Conservation (phyloP, 2,888 invertebrate species). For the Strigamia maritima region DNA sequence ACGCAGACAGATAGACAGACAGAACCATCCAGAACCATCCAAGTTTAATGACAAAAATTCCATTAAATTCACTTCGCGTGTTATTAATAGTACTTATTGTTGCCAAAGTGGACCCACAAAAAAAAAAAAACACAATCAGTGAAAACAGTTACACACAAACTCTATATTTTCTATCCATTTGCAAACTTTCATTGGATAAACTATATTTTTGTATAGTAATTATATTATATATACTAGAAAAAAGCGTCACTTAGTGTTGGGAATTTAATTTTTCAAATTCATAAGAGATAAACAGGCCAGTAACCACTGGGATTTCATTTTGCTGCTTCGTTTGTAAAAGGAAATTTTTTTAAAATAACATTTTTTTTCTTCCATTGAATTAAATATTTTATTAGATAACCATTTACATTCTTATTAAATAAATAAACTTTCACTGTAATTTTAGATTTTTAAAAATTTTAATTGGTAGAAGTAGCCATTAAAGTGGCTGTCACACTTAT, state of each 20-base stretch:
- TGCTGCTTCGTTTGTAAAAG: no score
- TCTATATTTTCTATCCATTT: no score
- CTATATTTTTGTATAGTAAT: not conserved
- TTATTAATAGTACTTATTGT: constrained; percentile 1
- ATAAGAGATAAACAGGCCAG: no score
- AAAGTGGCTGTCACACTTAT: constrained; percentile 31
- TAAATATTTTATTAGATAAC: no score
- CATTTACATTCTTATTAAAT: not conserved
- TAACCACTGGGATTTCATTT: no score
- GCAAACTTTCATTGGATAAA: no score
- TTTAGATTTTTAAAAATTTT: not conserved
- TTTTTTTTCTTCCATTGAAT: no score
- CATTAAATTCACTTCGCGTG: constrained; percentile 32
- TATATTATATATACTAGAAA: not conserved
- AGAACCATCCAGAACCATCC: not conserved
- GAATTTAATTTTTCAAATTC: no score
- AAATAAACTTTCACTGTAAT: not conserved
- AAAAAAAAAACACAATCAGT: not conserved
- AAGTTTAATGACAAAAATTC: constrained; percentile 32
- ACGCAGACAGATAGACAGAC: constrained; percentile 11
- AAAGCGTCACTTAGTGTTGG: no score
- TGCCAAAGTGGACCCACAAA: not conserved
- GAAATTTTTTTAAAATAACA: no score
- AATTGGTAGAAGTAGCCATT: constrained; percentile 16
- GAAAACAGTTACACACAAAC: not conserved